These are phyloP conservation scores for Pinna nobilis DNA, from an alignment of 1,140 invertebrate genomes.

Conservation along the genomic window DNA sequence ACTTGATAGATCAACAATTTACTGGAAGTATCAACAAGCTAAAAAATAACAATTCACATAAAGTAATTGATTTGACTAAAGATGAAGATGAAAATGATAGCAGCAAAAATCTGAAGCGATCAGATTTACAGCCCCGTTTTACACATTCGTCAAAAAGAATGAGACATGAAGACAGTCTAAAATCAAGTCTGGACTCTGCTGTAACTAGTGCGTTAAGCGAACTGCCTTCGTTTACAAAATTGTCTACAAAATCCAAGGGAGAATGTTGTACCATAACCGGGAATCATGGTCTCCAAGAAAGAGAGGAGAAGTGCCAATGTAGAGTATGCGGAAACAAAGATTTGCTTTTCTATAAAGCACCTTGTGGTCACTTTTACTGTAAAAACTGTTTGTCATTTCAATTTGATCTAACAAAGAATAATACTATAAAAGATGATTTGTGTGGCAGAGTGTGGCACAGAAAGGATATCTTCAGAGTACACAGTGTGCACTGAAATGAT, in stretches of 20 bases:
- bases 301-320: too few relatives aligned
- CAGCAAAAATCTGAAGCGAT: not conserved
- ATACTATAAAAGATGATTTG: not conserved
- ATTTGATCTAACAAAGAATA: too few relatives aligned
- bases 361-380: slow-evolving; percentile 47
- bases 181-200: slow-evolving; percentile 44
- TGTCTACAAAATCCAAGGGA: not conserved
- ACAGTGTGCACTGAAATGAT: too few relatives aligned
- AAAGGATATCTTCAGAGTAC: too few relatives aligned
- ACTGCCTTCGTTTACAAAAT: slow-evolving; percentile 47
- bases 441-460: not conserved
- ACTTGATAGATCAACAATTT: not conserved
- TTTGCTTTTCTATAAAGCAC: slow-evolving; percentile 29
- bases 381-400: slow-evolving; percentile 37
- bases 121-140: not conserved
- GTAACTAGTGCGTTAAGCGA: slow-evolving; percentile 34
- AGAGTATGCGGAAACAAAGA: not conserved
- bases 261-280: not conserved
- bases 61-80: not conserved
- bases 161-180: slow-evolving; percentile 28
- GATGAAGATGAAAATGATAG: not conserved
- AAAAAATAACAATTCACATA: not conserved
- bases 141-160: not conserved
- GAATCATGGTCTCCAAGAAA: not conserved
- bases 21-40: not conserved